Conservation (phyloP, 2,888 invertebrate species). For the Andrena flavipes region DNA sequence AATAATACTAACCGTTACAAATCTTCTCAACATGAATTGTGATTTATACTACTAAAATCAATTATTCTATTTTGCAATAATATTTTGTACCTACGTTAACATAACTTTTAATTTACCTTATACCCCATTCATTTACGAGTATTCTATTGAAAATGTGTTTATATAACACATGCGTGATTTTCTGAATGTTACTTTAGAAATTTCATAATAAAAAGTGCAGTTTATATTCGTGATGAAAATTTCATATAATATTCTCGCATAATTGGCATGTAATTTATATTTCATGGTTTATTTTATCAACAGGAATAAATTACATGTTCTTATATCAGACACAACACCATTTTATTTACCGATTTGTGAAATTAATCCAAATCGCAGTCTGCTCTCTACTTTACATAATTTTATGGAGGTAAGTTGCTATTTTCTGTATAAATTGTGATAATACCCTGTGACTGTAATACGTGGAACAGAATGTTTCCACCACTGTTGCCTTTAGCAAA, state of each 20-base stretch:
- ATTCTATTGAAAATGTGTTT: slow-evolving; percentile 6
- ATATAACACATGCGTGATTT: not conserved
- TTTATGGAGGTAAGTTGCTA: slow-evolving; percentile 91
- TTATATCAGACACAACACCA: slow-evolving; percentile 93
- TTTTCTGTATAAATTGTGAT: not conserved
- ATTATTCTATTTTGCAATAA: slow-evolving; percentile 10
- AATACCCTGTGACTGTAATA: not conserved
- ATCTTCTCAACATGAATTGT: not conserved
- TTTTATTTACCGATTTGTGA: slow-evolving; percentile 95
- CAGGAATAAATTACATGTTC: slow-evolving; percentile 92
- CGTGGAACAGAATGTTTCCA: not conserved
- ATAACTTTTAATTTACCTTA: not conserved
- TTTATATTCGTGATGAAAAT: not conserved
- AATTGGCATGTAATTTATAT: slow-evolving; percentile 33
- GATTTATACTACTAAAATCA: not conserved
- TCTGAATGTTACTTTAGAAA: not conserved
- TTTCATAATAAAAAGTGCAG: not conserved
- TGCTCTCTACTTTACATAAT: slow-evolving; percentile 94
- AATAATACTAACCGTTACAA: slow-evolving; percentile 17
- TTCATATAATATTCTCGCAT: not conserved
- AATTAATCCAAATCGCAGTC: slow-evolving; percentile 93
- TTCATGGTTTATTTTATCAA: slow-evolving; percentile 61
- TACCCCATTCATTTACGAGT: not conserved
- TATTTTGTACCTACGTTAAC: not conserved
- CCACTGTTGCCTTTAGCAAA: not conserved